Conservation (phyloP, 2,113 vertebrate genomes). For the Tricholaema leucomelas region DNA sequence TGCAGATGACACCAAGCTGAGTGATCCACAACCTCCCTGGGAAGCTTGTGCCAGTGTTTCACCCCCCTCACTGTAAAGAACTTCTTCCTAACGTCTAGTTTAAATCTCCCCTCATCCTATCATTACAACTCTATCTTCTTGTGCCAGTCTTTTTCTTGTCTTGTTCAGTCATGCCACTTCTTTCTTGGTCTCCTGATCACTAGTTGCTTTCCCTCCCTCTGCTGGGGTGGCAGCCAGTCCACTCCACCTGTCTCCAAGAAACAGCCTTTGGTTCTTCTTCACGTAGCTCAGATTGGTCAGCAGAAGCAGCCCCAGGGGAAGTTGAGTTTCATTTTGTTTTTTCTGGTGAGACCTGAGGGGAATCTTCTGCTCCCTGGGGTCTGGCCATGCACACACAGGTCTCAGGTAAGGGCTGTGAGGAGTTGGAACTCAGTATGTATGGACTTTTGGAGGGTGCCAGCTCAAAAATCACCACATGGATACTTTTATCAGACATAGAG, state of each 20-base stretch:
- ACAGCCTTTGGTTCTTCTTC: rapidly evolving
- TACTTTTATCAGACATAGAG: no score
- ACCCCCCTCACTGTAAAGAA: no score
- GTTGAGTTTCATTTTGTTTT: neutral
- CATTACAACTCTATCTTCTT: neutral
- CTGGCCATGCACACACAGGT: neutral
- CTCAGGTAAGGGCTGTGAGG: neutral
- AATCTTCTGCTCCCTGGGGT: neutral
- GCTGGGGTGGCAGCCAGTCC: neutral
- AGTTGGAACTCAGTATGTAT: neutral
- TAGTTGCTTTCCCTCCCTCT: neutral
- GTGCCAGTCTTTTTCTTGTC: neutral
- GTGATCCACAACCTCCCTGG: no score
- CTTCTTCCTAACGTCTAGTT: no score
- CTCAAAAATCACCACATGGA: neutral
- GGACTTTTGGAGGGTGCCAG: neutral
- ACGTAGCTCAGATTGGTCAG: neutral
- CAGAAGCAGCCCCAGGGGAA: neutral
- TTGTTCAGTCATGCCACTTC: neutral
- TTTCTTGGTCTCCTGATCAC: neutral
- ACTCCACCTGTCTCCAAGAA: neutral
- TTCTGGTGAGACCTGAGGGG: neutral
- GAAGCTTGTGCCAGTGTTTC: no score
- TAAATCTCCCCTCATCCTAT: no score
- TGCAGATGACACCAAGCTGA: no score